A percentile compares a stretch with the other conserved stretches of the same genome.
phyloP scores from a whole-genome alignment of 2,888 invertebrate genomes.

The Apotomis turbidana region DNA sequence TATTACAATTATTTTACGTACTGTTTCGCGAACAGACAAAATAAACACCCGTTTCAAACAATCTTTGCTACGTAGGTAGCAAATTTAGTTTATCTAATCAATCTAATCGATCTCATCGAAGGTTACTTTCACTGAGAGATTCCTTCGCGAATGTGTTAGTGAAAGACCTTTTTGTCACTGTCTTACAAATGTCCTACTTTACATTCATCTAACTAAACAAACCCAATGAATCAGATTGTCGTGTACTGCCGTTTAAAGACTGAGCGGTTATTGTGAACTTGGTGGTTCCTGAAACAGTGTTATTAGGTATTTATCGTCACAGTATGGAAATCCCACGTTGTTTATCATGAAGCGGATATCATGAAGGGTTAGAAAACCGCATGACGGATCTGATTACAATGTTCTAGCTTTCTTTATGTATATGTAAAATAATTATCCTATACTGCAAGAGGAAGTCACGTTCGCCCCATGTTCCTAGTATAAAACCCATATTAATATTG shows the following conservation, averaged over 20 bases:
- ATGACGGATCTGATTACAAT: background rate
- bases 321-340: slow-evolving; percentile 7
- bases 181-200: background rate
- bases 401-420: background rate
- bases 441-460: too few species aligned
- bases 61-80: slow-evolving; percentile 2
- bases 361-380: background rate
- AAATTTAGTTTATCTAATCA: slow-evolving; percentile 9
- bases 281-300: slow-evolving; percentile 1
- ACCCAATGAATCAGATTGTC: slow-evolving; percentile 4
- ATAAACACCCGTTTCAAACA: slow-evolving; percentile 16
- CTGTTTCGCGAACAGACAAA: slow-evolving; percentile 14
- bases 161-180: background rate
- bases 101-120: background rate
- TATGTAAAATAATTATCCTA: too few species aligned
- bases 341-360: background rate
- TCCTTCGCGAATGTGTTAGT: background rate
- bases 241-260: background rate
- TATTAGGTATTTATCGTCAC: background rate
- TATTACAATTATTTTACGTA: slow-evolving; percentile 27
- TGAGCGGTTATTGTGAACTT: background rate
- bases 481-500: too few species aligned
- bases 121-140: background rate
- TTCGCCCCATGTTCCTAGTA: too few species aligned
- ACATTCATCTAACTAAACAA: background rate